These are phyloP conservation scores for Pterocles orientalis DNA, from an alignment of 2,113 vertebrate species.

Conservation along the genomic window DNA sequence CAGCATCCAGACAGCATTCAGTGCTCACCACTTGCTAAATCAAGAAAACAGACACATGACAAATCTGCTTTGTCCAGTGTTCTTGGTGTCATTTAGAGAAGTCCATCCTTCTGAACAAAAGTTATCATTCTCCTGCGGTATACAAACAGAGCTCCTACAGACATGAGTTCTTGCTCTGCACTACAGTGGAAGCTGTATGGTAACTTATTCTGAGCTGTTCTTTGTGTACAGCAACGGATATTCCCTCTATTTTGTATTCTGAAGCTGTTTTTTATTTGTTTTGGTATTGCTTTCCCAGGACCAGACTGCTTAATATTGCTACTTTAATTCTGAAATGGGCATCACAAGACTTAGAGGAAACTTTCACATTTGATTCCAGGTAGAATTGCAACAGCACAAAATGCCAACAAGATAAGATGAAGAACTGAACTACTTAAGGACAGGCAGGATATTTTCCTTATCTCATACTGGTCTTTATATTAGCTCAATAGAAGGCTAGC, in stretches of 20 bases:
- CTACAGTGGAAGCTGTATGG: background rate
- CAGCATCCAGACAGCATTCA: background rate
- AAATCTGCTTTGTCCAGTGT: background rate
- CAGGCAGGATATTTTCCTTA: background rate
- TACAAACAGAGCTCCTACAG: fast-evolving
- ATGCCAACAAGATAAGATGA: background rate
- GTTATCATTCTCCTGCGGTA: background rate
- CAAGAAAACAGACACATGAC: background rate
- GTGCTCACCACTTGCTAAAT: background rate
- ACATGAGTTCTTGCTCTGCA: background rate
- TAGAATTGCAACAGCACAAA: background rate
- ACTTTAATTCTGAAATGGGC: background rate
- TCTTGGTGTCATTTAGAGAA: background rate
- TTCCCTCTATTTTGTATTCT: background rate
- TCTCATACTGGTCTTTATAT: background rate
- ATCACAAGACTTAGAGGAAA: background rate
- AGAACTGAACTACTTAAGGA: background rate
- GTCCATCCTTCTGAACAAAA: background rate
- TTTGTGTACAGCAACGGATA: background rate
- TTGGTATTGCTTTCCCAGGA: background rate
- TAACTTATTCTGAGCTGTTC: background rate
- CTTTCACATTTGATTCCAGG: background rate
- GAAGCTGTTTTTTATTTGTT: background rate
- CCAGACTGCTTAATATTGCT: background rate
- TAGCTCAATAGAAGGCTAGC: background rate